Conservation (phyloP, 1,140 invertebrate species). For the Stenopsyche tienmushanensis region DNA sequence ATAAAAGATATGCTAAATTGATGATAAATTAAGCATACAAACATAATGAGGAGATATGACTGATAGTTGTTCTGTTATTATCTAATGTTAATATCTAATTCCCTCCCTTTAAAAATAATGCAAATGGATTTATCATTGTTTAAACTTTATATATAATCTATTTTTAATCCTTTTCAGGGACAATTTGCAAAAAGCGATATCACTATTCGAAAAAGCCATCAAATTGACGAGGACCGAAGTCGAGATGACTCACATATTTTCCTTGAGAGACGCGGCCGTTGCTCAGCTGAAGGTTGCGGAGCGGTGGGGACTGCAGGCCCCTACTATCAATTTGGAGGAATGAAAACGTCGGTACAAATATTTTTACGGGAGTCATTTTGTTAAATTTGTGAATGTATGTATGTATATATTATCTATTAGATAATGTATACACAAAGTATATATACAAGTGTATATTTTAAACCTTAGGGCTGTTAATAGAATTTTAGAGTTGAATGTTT, state of each 20-base stretch:
- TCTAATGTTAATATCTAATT: too few relatives aligned
- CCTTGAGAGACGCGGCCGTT: constrained; percentile 80
- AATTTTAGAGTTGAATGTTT: background rate
- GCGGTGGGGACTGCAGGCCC: constrained; percentile 67
- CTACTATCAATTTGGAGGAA: constrained; percentile 40
- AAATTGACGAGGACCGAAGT: constrained; percentile 77
- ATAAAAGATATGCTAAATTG: too few relatives aligned
- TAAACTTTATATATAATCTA: constrained; percentile 26
- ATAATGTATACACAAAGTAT: too few relatives aligned
- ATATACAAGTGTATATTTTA: too few relatives aligned
- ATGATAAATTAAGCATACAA: too few relatives aligned
- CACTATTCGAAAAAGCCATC: constrained; percentile 88
- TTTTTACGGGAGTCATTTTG: background rate
- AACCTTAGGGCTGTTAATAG: background rate
- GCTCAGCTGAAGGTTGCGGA: constrained; percentile 81
- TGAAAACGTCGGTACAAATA: constrained; percentile 7
- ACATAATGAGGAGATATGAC: too few relatives aligned
- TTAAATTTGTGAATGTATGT: background rate
- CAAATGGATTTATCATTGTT: background rate
- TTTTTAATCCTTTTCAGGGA: constrained; percentile 66
- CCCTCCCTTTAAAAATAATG: too few relatives aligned
- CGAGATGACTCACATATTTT: constrained; percentile 87
- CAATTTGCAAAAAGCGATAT: constrained; percentile 78
- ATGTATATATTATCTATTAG: background rate
- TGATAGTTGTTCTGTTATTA: too few relatives aligned